phyloP scores from a whole-genome alignment of 2,113 vertebrate genomes.

The Chaetodon trifascialis region DNA sequence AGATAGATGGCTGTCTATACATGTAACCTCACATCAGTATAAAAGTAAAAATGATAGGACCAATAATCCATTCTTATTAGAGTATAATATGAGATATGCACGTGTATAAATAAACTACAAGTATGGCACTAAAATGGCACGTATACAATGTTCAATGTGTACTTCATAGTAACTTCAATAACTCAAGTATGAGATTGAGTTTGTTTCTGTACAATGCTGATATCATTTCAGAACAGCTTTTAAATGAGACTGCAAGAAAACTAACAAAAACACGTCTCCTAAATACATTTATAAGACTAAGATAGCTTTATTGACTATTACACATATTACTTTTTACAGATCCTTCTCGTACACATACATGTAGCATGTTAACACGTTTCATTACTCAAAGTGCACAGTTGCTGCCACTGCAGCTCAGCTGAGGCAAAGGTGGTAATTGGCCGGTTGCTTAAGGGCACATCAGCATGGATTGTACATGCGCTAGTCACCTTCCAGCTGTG shows the following conservation, averaged over 20 bases:
- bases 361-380: neutral
- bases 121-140: slow-evolving; percentile 5
- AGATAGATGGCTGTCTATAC: neutral
- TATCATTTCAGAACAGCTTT: neutral
- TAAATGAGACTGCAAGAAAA: neutral
- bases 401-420: neutral
- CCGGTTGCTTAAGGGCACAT: neutral
- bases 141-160: neutral
- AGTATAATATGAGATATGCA: neutral
- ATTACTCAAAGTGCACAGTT: slow-evolving; percentile 18
- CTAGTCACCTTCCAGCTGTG: neutral
- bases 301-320: neutral
- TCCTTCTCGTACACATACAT: slow-evolving; percentile 30
- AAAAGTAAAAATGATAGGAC: neutral
- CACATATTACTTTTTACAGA: neutral
- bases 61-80: neutral
- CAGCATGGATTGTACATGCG: neutral
- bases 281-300: neutral
- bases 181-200: neutral
- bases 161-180: slow-evolving; percentile 27
- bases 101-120: slow-evolving; percentile 18
- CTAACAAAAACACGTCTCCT: neutral
- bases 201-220: slow-evolving; percentile 5
- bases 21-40: neutral
- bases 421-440: neutral